Evolutionary conservation across 23 tunicate genomes (phyloP), one percentile per base, ranked within the genome.

Genomic region (Corella eumyota): DNA sequence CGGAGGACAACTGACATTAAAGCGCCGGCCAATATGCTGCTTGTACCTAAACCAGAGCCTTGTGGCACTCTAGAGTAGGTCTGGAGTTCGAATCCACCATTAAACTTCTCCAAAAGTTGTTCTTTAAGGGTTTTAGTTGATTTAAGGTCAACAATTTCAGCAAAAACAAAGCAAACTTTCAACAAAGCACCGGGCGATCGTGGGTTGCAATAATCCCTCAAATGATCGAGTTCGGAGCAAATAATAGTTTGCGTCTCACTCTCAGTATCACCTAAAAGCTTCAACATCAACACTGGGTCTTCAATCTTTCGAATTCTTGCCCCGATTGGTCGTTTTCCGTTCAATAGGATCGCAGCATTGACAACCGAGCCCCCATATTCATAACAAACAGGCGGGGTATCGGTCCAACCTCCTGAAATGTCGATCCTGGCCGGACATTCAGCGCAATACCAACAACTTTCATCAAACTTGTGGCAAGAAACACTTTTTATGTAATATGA

Each of bases 351-450:
- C 22, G 96, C 96, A 35, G 65, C 80, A 67, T 88, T 88, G 21
- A 88, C 68, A 0, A 88, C 96, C 44, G 77, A 19, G 17, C 96
- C 96, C 1, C 96, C 96, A 62, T 67, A 56, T 37, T 88, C 96
- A 62, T 88, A 88, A 34, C 96, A 88, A 22, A 88, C 44, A 26
- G 96, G 96, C 6, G 96, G 96, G 3, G 96, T 88, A 35, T 88
- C 96, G 5, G 81, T 68, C 96, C 96, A 88, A 0, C 96, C 96
- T 0, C 96, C 96, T 15, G 96, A 60, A 9, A 88, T 5, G 48
- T 88, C 96, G 15, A 88, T 78, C 67, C 96, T 60, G 1, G 96
- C 88, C 25, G 96, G 81, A 38, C 81, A 71, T 51, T 88, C 96
- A 61, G 90, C 86, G 30, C 62, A 32, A 25, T 65, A 58, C 96